These are phyloP conservation scores for Cetoscarus ocellatus DNA, from an alignment of 2,797 vertebrate species.

Conservation along the genomic window DNA sequence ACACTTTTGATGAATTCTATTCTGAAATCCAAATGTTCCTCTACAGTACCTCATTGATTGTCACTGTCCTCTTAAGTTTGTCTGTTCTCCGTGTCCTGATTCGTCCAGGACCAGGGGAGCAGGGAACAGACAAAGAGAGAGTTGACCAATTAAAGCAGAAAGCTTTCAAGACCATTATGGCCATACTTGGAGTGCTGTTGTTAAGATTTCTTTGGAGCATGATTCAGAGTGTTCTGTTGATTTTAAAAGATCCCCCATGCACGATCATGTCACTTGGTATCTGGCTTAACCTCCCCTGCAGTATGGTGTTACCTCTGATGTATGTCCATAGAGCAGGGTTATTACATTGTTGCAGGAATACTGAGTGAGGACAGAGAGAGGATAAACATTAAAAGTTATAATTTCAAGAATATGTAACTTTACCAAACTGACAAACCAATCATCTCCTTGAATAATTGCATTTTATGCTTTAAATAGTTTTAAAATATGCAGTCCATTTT, in stretches of 20 bases:
- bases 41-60: background rate
- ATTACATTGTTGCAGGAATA: no score
- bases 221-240: rapidly evolving
- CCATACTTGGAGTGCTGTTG: conserved; percentile 10
- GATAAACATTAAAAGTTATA: no score
- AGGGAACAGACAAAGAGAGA: background rate
- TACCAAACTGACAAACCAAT: no score
- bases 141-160: conserved; percentile 23
- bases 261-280: rapidly evolving
- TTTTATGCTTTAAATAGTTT: no score
- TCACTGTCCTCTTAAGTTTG: conserved; percentile 27
- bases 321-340: no score
- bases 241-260: background rate
- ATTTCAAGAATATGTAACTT: no score
- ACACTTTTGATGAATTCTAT: no score
- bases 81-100: conserved; percentile 40
- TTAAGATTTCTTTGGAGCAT: background rate
- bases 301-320: no score
- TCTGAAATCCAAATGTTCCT: no score
- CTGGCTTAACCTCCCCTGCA: conserved; percentile 10
- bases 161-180: conserved; percentile 26
- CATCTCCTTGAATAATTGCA: no score
- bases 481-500: no score
- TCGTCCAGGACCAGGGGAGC: conserved; percentile 40
- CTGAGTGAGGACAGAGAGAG: no score